A percentile compares a stretch with the other conserved stretches of the same genome.
Evolutionary conservation across 2,888 invertebrate genomes (phyloP).

Genomic region (Patella ulyssiponensis): DNA sequence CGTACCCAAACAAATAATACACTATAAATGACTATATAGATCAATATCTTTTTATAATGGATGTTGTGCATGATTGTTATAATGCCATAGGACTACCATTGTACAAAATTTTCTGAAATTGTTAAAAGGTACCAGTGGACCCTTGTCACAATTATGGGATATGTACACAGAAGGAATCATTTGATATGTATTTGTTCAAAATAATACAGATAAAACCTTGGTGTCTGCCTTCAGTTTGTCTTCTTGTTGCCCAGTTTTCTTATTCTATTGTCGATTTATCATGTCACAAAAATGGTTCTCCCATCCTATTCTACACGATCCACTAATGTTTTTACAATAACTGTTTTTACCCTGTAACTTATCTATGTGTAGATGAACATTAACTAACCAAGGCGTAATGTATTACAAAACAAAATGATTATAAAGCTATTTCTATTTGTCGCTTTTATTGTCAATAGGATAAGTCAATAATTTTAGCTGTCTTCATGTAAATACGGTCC

Average conservation of each 20-base stretch:
- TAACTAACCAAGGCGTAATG: too few relatives aligned
- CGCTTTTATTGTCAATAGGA: background rate
- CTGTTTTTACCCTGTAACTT: too few relatives aligned
- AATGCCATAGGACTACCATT: background rate
- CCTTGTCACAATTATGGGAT: slow-evolving; percentile 5
- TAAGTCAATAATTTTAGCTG: background rate
- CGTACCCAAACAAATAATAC: background rate
- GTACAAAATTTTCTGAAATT: background rate
- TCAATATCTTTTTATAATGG: background rate
- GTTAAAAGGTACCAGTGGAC: slow-evolving; percentile 8
- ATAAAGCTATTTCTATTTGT: too few relatives aligned
- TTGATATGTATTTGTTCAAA: slow-evolving; percentile 7
- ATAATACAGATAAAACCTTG: background rate
- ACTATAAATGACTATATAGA: background rate
- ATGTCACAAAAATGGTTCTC: too few relatives aligned
- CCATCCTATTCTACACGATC: too few relatives aligned
- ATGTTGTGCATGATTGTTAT: slow-evolving; percentile 11
- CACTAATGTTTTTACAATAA: too few relatives aligned
- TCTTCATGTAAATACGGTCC: slow-evolving; percentile 5
- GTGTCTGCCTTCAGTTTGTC: slow-evolving; percentile 1
- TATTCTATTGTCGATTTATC: background rate
- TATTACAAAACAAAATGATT: too few relatives aligned
- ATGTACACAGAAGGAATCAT: slow-evolving; percentile 9
- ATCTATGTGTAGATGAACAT: too few relatives aligned
- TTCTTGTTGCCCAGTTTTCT: background rate